Evolutionary conservation across 1,140 invertebrate species (phyloP).

Genomic region (Popillia japonica): DNA sequence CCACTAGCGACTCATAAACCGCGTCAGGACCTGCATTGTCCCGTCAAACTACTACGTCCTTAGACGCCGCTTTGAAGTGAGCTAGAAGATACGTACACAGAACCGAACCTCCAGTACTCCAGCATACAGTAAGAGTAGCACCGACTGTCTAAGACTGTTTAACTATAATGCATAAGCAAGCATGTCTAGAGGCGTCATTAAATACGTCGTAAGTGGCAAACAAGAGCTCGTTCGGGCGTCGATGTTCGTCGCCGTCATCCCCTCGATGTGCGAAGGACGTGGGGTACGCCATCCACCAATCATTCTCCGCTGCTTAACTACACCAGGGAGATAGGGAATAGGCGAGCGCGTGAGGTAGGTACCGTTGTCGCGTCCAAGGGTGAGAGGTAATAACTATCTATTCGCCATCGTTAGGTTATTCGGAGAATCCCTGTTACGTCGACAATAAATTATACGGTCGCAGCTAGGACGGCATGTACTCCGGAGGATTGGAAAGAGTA

Average conservation of each 20-base stretch:
- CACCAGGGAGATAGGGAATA: conserved; percentile 24
- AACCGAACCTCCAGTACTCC: not conserved
- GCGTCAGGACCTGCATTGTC: not conserved
- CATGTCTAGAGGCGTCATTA: conserved; percentile 34
- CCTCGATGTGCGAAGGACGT: not conserved
- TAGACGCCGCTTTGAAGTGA: not conserved
- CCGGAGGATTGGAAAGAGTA: too few species aligned
- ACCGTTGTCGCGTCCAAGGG: not conserved
- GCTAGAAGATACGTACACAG: not conserved
- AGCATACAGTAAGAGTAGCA: not conserved
- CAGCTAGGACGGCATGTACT: too few species aligned
- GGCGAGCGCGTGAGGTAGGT: not conserved
- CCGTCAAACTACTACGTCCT: not conserved
- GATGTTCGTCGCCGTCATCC: not conserved
- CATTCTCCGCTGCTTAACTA: conserved; percentile 18
- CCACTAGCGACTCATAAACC: not conserved
- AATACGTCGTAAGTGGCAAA: conserved; percentile 24
- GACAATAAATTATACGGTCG: conserved; percentile 6
- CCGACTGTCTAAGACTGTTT: conserved; percentile 25
- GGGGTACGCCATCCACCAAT: conserved; percentile 10
- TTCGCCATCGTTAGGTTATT: not conserved
- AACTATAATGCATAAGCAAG: conserved; percentile 15
- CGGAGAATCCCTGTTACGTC: not conserved
- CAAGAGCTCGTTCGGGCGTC: not conserved
- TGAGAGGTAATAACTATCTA: conserved; percentile 11